Evolutionary conservation across 2,113 vertebrate genomes (phyloP).

Genomic region (Cyanocitta stelleri): DNA sequence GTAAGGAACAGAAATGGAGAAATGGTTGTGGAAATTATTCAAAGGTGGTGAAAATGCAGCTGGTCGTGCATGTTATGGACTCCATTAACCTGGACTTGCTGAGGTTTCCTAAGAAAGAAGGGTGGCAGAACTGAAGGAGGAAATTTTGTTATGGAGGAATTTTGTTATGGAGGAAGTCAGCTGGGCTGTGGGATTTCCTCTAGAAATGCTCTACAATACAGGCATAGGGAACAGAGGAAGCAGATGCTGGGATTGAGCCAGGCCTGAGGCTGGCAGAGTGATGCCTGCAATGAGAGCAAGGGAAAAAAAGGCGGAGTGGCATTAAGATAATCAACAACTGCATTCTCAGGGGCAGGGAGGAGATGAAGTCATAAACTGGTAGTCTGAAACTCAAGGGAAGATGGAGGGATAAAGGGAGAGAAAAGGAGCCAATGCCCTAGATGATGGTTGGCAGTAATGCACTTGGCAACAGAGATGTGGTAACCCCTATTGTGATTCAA

Average conservation of each 20-base stretch:
- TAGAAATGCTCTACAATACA: not conserved
- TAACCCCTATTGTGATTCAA: not conserved
- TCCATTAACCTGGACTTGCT: not conserved
- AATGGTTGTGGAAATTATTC: not conserved
- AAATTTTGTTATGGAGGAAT: not conserved
- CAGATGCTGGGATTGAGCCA: not conserved
- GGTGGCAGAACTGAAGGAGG: not conserved
- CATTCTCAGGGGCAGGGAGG: not conserved
- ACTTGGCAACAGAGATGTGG: not conserved
- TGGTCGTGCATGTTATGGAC: not conserved
- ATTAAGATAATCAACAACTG: not conserved
- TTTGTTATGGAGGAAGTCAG: not conserved
- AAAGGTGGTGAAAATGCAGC: not conserved
- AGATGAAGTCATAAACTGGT: constrained; percentile 4
- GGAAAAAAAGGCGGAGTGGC: not conserved
- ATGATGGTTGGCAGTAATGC: not conserved
- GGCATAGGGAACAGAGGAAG: constrained; percentile 18
- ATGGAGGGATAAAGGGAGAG: constrained; percentile 26
- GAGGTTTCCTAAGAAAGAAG: not conserved
- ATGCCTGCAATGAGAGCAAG: not conserved
- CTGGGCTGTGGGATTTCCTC: not conserved
- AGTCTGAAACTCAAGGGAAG: constrained; percentile 24
- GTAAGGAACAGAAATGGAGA: not conserved
- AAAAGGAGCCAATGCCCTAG: not conserved
- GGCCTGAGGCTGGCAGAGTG: not conserved